Evolutionary conservation across 1,140 invertebrate genomes (phyloP), one percentile per base, ranked within the genome.

Genomic region (Pinna nobilis): DNA sequence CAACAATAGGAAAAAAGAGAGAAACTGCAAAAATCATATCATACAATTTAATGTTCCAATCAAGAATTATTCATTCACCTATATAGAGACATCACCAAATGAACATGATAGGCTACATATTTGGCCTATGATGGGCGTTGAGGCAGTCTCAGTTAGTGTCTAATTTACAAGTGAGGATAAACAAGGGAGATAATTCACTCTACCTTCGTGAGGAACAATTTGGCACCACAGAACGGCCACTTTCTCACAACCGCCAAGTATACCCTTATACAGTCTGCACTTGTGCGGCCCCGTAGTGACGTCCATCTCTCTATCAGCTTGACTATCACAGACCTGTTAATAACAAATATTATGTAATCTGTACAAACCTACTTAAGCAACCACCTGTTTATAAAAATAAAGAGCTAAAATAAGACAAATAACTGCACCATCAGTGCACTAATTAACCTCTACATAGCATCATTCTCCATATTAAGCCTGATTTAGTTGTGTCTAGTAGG

Each of bases 171-270:
- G n/a, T n/a, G n/a, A n/a, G n/a, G n/a, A n/a, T n/a, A n/a, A n/a
- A n/a, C n/a, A n/a, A n/a, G n/a, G n/a, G n/a, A n/a, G n/a, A n/a
- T n/a, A n/a, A n/a, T 7, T n/a, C 23, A 28, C 39, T 51, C 61
- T 94, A 88, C 90, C 81, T 86, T 87, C 23, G 95, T 95, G 90
- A 95, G 94, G 90, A 97, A 98, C 0, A 98, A 91, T 47, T 94
- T 94, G 64, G 96, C 95, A 55, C 96, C 97, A 84, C 97, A 98
- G 88, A 95, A 97, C n/a, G 95, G 95, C 97, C 97, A 98, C 87
- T 98, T 98, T 77, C 96, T 92, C 3, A 96, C 96, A 83, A 96
- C 98, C 60, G 96, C 98, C 59, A 98, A 91, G 90, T 97, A 98
- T 83, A 98, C 97, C 72, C 97, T 91, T 18, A 98, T 95, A 88